A percentile compares a stretch with the other conserved stretches of the same genome.
These are phyloP conservation scores for Spialia ferax DNA, from an alignment of 2,888 invertebrate species.

Conservation along the genomic window DNA sequence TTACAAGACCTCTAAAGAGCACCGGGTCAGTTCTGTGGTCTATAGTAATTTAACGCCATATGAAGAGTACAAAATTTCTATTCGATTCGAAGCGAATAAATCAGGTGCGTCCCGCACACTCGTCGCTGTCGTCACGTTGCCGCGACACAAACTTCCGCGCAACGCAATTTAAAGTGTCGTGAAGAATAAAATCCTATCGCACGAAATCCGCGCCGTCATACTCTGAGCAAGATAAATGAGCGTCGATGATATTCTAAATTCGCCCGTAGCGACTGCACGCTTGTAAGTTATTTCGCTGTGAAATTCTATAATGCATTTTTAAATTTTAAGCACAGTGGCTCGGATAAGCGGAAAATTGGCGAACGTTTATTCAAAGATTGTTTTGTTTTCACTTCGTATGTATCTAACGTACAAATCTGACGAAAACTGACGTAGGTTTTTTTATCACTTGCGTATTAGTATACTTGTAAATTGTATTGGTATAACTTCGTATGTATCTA, in stretches of 20 bases:
- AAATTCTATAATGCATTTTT: conserved; percentile 41
- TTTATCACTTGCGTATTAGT: too few species aligned
- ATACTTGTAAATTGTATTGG: too few species aligned
- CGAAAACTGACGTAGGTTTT: too few species aligned
- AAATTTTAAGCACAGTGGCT: conserved; percentile 23
- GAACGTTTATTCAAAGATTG: background rate
- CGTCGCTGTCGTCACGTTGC: conserved; percentile 21
- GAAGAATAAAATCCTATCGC: conserved; percentile 50
- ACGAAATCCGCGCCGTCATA: conserved; percentile 54
- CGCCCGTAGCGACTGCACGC: conserved; percentile 38
- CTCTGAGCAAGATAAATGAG: conserved; percentile 57
- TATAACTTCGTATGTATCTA: too few species aligned
- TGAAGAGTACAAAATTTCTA: too few species aligned
- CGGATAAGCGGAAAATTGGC: conserved; percentile 33
- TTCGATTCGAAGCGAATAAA: background rate
- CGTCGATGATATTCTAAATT: conserved; percentile 42
- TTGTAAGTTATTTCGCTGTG: conserved; percentile 35
- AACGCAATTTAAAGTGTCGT: conserved; percentile 47
- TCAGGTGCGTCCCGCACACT: background rate
- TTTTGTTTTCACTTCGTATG: too few species aligned
- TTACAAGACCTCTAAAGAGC: conserved; percentile 82
- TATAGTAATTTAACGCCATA: too few species aligned
- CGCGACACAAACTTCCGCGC: conserved; percentile 31
- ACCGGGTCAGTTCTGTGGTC: conserved; percentile 85
- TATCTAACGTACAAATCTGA: too few species aligned